These are phyloP conservation scores for Sesamia nonagrioides DNA, from an alignment of 1,140 invertebrate genomes.

Conservation along the genomic window DNA sequence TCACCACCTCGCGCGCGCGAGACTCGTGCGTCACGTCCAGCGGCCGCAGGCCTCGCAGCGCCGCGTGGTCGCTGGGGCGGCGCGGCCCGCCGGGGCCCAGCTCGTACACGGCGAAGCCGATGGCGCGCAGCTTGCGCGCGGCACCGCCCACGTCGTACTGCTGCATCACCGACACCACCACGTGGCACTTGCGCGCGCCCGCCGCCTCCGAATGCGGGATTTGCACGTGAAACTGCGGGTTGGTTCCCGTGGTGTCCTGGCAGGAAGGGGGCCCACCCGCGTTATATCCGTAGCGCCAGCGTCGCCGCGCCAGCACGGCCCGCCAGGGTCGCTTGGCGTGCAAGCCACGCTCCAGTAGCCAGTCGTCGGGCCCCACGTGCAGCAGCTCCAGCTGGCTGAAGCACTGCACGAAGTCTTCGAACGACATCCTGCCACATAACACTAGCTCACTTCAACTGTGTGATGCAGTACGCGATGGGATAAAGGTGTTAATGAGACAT, in stretches of 20 bases:
- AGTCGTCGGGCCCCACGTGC: slow-evolving; percentile 93
- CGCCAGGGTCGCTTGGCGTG: slow-evolving; percentile 91
- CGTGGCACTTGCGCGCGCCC: slow-evolving; percentile 90
- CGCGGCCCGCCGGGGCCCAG: slow-evolving; percentile 86
- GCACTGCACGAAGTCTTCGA: slow-evolving; percentile 91
- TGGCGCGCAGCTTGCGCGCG: slow-evolving; percentile 85
- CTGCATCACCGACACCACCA: slow-evolving; percentile 92
- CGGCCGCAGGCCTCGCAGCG: slow-evolving; percentile 66
- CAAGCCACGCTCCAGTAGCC: slow-evolving; percentile 90
- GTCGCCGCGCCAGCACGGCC: slow-evolving; percentile 90
- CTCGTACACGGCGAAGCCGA: slow-evolving; percentile 92
- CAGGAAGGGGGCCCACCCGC: slow-evolving; percentile 90
- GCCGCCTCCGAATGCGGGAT: slow-evolving; percentile 87
- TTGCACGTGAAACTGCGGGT: slow-evolving; percentile 92
- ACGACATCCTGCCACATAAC: slow-evolving; percentile 90
- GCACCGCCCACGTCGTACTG: slow-evolving; percentile 88
- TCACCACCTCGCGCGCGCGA: slow-evolving; percentile 91
- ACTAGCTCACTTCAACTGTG: not conserved
- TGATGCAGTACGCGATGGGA: not conserved
- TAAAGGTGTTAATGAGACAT: too few relatives aligned
- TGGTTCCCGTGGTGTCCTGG: slow-evolving; percentile 76
- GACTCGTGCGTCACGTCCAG: slow-evolving; percentile 91
- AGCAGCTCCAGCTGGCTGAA: slow-evolving; percentile 93
- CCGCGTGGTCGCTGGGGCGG: slow-evolving; percentile 49
- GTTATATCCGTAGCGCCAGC: slow-evolving; percentile 91